These are phyloP conservation scores for Manis pentadactyla DNA, from an alignment of 2,797 vertebrate species.

Conservation along the genomic window DNA sequence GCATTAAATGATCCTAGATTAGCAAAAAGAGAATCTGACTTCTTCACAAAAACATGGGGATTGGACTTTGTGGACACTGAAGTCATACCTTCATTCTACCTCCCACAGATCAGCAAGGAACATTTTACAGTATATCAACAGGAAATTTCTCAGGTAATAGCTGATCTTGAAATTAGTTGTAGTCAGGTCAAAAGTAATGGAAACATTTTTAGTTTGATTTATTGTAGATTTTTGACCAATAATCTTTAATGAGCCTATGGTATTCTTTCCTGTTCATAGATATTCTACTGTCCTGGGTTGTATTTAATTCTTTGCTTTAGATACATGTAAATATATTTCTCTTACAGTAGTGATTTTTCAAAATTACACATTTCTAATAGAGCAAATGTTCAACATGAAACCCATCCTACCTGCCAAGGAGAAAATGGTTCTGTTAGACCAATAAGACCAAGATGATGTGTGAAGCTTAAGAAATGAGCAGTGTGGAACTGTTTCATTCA, in stretches of 20 bases:
- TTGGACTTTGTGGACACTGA: constrained; percentile 96
- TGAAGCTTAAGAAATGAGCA: constrained; percentile 49
- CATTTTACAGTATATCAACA: constrained; percentile 94
- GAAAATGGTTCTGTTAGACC: constrained; percentile 4
- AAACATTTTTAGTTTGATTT: constrained; percentile 64
- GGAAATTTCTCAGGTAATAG: constrained; percentile 93
- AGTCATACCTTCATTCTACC: constrained; percentile 96
- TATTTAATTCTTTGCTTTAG: constrained; percentile 44
- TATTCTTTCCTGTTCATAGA: constrained; percentile 49
- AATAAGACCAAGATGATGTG: not conserved
- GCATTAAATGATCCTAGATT: constrained; percentile 98
- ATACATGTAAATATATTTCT: constrained; percentile 52
- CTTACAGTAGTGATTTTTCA: constrained; percentile 48
- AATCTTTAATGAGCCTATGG: constrained; percentile 19
- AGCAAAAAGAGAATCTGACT: constrained; percentile 98
- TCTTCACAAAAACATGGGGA: constrained; percentile 99
- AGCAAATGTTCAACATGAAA: constrained; percentile 39
- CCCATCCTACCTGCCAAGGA: not conserved
- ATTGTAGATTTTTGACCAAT: constrained; percentile 58
- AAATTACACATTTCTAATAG: constrained; percentile 15
- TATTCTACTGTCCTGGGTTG: constrained; percentile 32
- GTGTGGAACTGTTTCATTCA: constrained; percentile 11
- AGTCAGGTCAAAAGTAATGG: constrained; percentile 34
- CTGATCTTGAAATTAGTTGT: constrained; percentile 21
- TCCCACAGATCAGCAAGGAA: constrained; percentile 95